phyloP scores from a whole-genome alignment of 2,113 vertebrate species.

The Boleophthalmus pectinirostris region DNA sequence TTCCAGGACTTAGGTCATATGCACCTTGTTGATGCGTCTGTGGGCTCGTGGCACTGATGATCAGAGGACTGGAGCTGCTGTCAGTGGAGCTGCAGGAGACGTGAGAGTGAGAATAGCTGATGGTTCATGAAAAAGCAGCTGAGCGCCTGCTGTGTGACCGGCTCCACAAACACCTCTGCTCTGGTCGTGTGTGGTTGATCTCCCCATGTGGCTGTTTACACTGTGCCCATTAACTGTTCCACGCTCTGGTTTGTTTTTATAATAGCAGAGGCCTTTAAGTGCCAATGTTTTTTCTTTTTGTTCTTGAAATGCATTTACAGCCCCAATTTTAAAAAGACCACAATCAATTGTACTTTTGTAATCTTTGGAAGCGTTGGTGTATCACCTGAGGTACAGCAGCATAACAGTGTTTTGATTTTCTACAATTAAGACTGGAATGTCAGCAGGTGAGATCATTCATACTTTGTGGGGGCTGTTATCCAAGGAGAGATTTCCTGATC shows the following conservation, averaged over 20 bases:
- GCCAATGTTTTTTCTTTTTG: not conserved
- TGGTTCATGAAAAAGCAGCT: constrained; percentile 25
- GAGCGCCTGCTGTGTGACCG: constrained; percentile 2
- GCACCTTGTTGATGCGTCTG: not conserved
- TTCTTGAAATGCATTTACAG: not conserved
- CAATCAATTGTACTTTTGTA: too few species aligned
- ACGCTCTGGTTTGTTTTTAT: not conserved
- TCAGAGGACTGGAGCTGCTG: constrained; percentile 22
- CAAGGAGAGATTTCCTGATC: too few species aligned
- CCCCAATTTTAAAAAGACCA: not conserved
- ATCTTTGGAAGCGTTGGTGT: too few species aligned
- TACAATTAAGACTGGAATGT: too few species aligned
- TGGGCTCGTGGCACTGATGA: constrained; percentile 1
- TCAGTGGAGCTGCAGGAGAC: constrained; percentile 21
- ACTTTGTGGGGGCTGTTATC: too few species aligned
- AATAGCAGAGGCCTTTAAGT: not conserved
- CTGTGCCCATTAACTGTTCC: not conserved
- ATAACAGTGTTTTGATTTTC: too few species aligned
- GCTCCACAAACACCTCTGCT: not conserved
- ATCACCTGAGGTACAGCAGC: too few species aligned
- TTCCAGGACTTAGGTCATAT: not conserved
- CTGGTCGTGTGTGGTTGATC: constrained; percentile 8
- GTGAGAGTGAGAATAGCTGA: constrained; percentile 8
- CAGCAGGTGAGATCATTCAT: too few species aligned
- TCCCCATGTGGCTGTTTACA: constrained; percentile 11